Evolutionary conservation across 2,888 invertebrate genomes (phyloP).

Genomic region (Hydroisotoma schaefferi): DNA sequence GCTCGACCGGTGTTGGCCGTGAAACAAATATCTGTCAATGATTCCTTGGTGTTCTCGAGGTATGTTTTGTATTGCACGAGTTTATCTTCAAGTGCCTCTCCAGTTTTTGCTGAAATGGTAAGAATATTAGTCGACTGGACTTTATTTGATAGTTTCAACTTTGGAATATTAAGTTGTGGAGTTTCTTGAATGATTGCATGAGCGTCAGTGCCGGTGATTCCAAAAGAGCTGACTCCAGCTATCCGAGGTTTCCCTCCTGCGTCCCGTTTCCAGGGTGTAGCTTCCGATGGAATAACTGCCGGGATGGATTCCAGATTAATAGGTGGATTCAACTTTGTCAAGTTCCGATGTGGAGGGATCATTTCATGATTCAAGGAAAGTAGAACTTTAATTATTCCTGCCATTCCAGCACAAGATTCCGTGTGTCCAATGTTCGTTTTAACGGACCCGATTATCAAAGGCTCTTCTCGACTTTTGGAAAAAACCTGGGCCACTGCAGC

Average conservation of each 20-base stretch:
- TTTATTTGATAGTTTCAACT: not conserved
- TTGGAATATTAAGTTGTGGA: conserved; percentile 8
- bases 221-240: conserved; percentile 32
- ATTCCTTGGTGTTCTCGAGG: not conserved
- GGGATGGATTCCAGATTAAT: conserved; percentile 31
- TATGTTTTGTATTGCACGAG: not conserved
- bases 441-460: conserved; percentile 30
- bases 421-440: conserved; percentile 40
- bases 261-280: conserved; percentile 1
- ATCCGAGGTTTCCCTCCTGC: conserved; percentile 3
- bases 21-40: conserved; percentile 16
- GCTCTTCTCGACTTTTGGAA: conserved; percentile 8
- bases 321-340: conserved; percentile 28
- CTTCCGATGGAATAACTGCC: conserved; percentile 28
- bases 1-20: conserved; percentile 21
- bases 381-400: conserved; percentile 32
- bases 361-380: conserved; percentile 25
- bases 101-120: conserved; percentile 28
- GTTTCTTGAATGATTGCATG: conserved; percentile 33
- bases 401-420: conserved; percentile 31
- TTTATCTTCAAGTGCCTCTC: conserved; percentile 21
- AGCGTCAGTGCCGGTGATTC: conserved; percentile 32
- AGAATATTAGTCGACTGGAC: conserved; percentile 28
- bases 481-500: conserved; percentile 27
- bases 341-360: conserved; percentile 31